These are phyloP conservation scores for Gortyna flavago DNA, from an alignment of 2,888 invertebrate species.

Conservation along the genomic window DNA sequence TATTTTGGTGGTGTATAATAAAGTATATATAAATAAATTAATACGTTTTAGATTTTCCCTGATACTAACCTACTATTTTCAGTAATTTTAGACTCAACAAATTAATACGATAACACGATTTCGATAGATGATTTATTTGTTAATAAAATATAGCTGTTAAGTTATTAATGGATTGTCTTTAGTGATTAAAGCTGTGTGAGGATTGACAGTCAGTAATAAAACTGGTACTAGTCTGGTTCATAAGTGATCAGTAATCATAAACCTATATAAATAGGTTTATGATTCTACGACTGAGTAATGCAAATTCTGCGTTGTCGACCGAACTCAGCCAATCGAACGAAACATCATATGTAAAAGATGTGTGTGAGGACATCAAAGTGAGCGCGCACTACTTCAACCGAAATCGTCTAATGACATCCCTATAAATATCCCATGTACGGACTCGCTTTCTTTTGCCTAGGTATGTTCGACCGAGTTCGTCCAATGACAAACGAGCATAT, in stretches of 20 bases:
- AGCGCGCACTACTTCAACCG: not conserved
- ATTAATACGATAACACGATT: not conserved
- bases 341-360: not conserved
- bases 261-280: too few species aligned
- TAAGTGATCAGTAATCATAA: too few species aligned
- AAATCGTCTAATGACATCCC: not conserved
- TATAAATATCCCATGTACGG: not conserved
- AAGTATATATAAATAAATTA: too few species aligned
- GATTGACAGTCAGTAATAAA: constrained; percentile 8
- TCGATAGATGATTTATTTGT: not conserved
- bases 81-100: not conserved
- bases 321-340: not conserved
- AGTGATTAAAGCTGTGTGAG: not conserved
- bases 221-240: not conserved
- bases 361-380: not conserved
- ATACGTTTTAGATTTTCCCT: not conserved
- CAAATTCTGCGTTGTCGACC: not conserved
- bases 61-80: not conserved
- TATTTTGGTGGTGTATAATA: too few species aligned
- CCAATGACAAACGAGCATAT: not conserved
- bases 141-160: not conserved
- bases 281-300: not conserved
- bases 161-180: not conserved
- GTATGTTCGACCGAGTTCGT: not conserved
- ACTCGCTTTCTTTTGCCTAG: not conserved